Conservation (phyloP, 2,888 invertebrate genomes). For the Eudemis profundana region DNA sequence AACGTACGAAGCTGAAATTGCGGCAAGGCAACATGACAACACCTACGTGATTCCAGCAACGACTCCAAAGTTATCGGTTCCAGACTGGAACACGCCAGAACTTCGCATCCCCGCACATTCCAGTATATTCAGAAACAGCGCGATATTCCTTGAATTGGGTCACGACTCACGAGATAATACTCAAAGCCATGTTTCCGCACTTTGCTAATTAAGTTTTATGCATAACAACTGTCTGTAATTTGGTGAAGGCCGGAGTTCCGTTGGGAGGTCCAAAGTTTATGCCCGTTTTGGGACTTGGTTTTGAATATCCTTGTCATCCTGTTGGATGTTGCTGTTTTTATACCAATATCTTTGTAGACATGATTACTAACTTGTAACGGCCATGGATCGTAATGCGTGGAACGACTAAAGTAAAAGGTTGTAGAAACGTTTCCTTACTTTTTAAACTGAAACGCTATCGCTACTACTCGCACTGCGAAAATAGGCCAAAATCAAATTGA, state of each 20-base stretch:
- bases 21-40: background rate
- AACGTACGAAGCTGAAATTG: background rate
- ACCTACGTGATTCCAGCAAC: background rate
- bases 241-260: background rate
- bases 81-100: constrained; percentile 6
- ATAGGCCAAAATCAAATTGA: too few species aligned
- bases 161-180: constrained; percentile 40
- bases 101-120: constrained; percentile 2
- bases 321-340: too few species aligned
- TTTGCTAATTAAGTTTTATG: constrained; percentile 43
- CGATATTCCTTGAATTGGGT: constrained; percentile 39
- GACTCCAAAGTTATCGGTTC: background rate
- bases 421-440: too few species aligned
- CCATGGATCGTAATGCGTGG: too few species aligned
- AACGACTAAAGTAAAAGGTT: too few species aligned
- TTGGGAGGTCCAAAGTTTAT: too few species aligned
- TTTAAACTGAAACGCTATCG: too few species aligned
- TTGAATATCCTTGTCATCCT: too few species aligned
- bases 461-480: too few species aligned
- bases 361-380: too few species aligned
- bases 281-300: too few species aligned
- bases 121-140: constrained; percentile 29
- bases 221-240: constrained; percentile 31
- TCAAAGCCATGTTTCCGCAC: constrained; percentile 41
- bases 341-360: too few species aligned